A percentile compares a stretch with the other conserved stretches of the same genome.
Conservation (phyloP, 2,888 invertebrate genomes). For the Auanema sp. region DNA sequence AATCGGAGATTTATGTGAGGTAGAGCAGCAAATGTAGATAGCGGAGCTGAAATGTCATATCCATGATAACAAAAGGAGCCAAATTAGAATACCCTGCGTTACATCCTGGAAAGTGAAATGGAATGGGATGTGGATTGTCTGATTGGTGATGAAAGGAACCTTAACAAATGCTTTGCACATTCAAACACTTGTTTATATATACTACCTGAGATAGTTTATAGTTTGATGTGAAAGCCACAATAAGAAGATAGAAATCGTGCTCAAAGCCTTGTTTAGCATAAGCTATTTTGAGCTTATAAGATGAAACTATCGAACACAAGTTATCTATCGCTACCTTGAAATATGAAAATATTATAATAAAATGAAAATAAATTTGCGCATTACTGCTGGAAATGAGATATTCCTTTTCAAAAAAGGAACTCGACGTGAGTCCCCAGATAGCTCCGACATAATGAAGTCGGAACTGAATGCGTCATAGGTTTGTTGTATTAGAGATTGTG, state of each 20-base stretch:
- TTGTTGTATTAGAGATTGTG: no score
- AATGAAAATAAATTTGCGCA: no score
- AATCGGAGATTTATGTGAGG: conserved; percentile 5
- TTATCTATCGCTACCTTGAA: no score
- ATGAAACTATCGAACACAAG: no score
- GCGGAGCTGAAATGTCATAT: not conserved
- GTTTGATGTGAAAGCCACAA: not conserved
- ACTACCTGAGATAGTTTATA: not conserved
- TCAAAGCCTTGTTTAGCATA: no score
- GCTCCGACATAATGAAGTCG: no score
- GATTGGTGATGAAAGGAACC: not conserved
- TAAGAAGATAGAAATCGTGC: not conserved
- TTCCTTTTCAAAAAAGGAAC: no score
- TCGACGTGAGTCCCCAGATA: no score
- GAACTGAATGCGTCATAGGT: no score
- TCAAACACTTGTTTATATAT: not conserved
- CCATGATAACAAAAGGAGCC: not conserved
- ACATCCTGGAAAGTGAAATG: conserved; percentile 1
- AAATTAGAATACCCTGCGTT: not conserved
- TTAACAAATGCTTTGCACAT: not conserved
- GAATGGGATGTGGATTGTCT: not conserved
- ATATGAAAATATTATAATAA: no score
- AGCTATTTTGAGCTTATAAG: no score
- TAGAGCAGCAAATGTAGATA: not conserved
- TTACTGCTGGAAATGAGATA: no score